phyloP scores from a whole-genome alignment of 2,797 vertebrate species.

The Gadopsis bispinosus region DNA sequence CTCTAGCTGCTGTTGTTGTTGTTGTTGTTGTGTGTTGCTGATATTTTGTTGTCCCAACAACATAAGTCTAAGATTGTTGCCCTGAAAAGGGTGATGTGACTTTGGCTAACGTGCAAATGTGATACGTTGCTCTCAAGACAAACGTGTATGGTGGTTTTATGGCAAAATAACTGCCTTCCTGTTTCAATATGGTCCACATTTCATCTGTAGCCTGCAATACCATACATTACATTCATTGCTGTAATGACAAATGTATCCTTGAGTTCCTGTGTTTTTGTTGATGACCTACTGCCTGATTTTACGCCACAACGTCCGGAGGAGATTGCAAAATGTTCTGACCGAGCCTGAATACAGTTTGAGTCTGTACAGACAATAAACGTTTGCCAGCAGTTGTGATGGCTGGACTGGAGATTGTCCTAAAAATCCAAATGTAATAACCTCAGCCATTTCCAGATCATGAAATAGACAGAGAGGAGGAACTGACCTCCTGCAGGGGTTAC shows the following conservation, averaged over 20 bases:
- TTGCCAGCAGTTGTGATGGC: neutral
- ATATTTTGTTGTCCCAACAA: too few species aligned
- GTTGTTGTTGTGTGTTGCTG: neutral
- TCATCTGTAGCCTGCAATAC: neutral
- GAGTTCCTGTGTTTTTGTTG: neutral
- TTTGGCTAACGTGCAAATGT: neutral
- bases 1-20: neutral
- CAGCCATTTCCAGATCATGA: neutral
- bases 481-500: neutral
- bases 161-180: neutral
- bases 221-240: neutral
- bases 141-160: neutral
- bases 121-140: neutral
- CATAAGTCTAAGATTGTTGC: neutral
- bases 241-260: neutral
- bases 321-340: neutral
- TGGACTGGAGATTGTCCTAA: neutral
- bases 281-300: neutral
- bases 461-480: neutral
- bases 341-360: neutral
- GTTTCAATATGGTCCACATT: neutral
- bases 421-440: neutral
- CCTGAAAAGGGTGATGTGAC: neutral
- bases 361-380: neutral
- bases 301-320: neutral